Conservation (phyloP, 2,797 vertebrate genomes). For the Lycodopsis pacificus region DNA sequence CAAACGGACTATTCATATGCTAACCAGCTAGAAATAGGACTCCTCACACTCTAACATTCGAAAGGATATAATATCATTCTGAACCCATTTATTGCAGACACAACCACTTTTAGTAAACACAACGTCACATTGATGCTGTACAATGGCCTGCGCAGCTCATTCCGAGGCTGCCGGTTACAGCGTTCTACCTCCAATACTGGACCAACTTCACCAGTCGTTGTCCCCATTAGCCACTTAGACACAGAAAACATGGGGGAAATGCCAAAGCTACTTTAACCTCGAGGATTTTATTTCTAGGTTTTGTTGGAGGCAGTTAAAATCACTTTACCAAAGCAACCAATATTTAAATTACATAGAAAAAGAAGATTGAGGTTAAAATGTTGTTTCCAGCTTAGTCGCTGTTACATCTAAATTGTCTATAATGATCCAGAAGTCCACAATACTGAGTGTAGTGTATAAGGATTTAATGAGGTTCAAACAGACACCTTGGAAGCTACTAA, state of each 20-base stretch:
- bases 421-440: background rate
- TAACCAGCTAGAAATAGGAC: constrained; percentile 27
- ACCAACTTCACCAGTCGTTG: background rate
- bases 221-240: background rate
- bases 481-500: background rate
- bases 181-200: background rate
- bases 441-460: no score
- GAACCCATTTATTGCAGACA: background rate
- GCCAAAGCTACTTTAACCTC: background rate
- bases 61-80: background rate
- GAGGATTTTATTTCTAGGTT: background rate
- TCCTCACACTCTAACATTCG: constrained; percentile 13
- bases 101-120: background rate
- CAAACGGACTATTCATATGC: constrained; percentile 33
- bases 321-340: background rate
- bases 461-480: background rate
- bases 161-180: background rate
- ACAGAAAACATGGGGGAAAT: background rate
- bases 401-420: background rate
- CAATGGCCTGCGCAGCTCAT: background rate
- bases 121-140: background rate
- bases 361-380: background rate
- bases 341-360: background rate
- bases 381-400: background rate
- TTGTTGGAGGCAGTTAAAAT: background rate